These are phyloP conservation scores for Cheirogaleus medius DNA, from an alignment of 2,113 vertebrate species.

Conservation along the genomic window DNA sequence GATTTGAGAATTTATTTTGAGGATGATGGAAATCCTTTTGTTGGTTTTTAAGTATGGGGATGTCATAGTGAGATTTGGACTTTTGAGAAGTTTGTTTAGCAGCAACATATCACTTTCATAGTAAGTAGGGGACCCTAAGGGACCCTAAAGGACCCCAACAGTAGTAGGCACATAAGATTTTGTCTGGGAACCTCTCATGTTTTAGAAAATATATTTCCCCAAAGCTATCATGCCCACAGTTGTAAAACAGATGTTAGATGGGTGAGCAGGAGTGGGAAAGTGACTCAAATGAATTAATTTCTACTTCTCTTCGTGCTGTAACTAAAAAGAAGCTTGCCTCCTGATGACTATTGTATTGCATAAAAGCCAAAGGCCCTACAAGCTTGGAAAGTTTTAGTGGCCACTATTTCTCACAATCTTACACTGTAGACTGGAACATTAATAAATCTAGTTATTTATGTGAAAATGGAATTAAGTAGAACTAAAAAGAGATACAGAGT, in stretches of 20 bases:
- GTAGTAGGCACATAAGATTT: background rate
- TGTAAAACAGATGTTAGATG: background rate
- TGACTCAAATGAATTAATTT: background rate
- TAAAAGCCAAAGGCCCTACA: background rate
- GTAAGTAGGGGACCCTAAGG: background rate
- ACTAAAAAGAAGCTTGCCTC: background rate
- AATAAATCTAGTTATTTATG: background rate
- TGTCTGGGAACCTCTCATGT: background rate
- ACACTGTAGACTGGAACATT: background rate
- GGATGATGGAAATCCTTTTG: background rate
- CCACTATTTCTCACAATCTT: background rate
- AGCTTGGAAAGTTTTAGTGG: background rate
- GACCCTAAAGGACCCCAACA: background rate
- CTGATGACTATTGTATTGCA: background rate
- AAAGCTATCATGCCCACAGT: background rate
- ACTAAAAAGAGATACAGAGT: background rate
- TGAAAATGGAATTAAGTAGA: background rate
- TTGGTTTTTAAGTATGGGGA: background rate
- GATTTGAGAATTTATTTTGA: background rate
- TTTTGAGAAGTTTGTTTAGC: background rate
- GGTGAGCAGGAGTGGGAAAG: background rate
- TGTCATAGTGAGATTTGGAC: background rate
- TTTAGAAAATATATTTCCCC: background rate
- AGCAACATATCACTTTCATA: background rate
- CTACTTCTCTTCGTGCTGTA: background rate